Base-by-base conservation (phyloP, 2,797 vertebrate genomes). In the Melanotaenia trifasciata region DNA sequence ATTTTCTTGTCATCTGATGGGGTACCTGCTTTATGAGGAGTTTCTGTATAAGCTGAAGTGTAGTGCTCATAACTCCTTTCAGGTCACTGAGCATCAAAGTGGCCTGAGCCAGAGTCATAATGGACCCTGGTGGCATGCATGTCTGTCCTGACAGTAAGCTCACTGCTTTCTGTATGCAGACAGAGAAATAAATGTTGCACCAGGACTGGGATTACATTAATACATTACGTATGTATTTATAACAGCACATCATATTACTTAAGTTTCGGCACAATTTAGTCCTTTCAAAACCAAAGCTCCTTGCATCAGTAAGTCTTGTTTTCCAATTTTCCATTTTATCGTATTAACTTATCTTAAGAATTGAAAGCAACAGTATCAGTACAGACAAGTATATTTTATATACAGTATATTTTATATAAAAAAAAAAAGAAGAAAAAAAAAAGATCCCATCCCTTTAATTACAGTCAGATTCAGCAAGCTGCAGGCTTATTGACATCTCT, bases 21-120 rank as follows among this genome's bases (percentile, higher is more conserved):
- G 35, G 12, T 67, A 95, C 95, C 94, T 94, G 92, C 53, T 93
- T 87, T 72, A 81, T 84, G 28, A 96, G 78, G 9, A 95, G 80
- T 75, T 82, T 93, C 65, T 94, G 89, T 43, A 91, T 81, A 51
- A 94, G 80, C 36, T 86, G 73, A n/a, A 94, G 87, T 35, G 67
- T 63, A 12, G 58, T 72, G 45, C 81, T 88, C 56, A 78, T 78
- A 16, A 38, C 64, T 35, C 79, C 85, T 76, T 80, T 88, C 16
- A 93, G 78, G 50, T 92, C 85, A 36, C 84, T 90, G 24, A 95
- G 87, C 51, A 93, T 69, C 78, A 94, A 59, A 24, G 81, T 83
- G 32, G 94, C 93, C 20, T 66, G 81, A 54, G 90, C 90, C 67
- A 95, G 73, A 33, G 85, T 89, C 53, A 94, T 20, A 71, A 63